These are phyloP conservation scores for Cosmia pyralina DNA, from an alignment of 2,888 invertebrate species.

Conservation along the genomic window DNA sequence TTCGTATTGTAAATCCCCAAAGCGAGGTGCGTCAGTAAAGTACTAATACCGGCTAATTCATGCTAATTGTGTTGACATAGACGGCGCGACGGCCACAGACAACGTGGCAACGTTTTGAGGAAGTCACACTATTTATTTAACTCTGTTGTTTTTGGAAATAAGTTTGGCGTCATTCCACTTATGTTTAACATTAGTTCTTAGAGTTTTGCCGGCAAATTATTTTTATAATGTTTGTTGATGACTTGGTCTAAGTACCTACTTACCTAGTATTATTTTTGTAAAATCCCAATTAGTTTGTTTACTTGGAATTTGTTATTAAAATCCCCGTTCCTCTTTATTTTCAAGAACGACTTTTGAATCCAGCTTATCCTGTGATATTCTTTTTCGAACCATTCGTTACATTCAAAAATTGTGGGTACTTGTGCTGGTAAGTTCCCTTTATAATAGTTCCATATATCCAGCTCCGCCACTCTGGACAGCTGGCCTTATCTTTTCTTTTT, in stretches of 20 bases:
- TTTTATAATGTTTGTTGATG: slow-evolving; percentile 24
- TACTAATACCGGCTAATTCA: slow-evolving; percentile 20
- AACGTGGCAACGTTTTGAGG: slow-evolving; percentile 22
- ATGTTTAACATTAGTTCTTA: slow-evolving; percentile 42
- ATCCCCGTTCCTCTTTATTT: neutral
- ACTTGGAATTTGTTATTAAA: slow-evolving; percentile 17
- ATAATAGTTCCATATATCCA: neutral
- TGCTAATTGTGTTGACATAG: slow-evolving; percentile 42
- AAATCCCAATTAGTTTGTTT: slow-evolving; percentile 31
- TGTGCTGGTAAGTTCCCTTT: neutral
- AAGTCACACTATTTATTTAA: slow-evolving; percentile 38
- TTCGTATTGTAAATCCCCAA: slow-evolving; percentile 59
- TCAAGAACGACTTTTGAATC: neutral
- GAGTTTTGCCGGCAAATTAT: slow-evolving; percentile 26
- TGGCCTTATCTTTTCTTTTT: too few relatives aligned
- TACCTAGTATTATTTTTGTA: slow-evolving; percentile 20
- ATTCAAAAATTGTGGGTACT: neutral
- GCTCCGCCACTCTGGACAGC: neutral
- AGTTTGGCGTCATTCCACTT: slow-evolving; percentile 40
- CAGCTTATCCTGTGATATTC: neutral
- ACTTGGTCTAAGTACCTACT: neutral
- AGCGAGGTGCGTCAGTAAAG: slow-evolving; percentile 47
- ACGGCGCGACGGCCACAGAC: slow-evolving; percentile 19
- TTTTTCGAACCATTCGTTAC: neutral
- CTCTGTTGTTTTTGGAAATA: slow-evolving; percentile 40